Percentiles rank a stretch among this genome's conserved stretches.
phyloP scores from a whole-genome alignment of 2,888 invertebrate genomes.

The Carpatolechia fugitivella region DNA sequence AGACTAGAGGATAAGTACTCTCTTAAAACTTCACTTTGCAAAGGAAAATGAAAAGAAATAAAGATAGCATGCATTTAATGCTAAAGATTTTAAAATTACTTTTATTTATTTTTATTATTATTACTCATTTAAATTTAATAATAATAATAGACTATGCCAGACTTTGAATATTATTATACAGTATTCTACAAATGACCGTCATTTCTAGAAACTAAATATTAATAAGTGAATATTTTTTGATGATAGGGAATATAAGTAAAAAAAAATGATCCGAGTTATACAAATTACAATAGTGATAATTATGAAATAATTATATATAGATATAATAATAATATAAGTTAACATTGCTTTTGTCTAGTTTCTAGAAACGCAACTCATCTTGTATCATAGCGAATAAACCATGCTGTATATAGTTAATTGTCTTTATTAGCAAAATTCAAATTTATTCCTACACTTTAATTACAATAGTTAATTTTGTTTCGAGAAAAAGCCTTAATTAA shows the following conservation, averaged over 20 bases:
- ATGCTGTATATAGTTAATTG: background rate
- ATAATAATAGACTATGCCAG: slow-evolving; percentile 44
- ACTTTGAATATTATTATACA: slow-evolving; percentile 33
- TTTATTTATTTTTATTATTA: slow-evolving; percentile 27
- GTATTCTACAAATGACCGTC: background rate
- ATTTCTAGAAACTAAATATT: background rate
- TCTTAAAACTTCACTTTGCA: background rate
- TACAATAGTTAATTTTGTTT: slow-evolving; percentile 12
- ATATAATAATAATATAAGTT: too few relatives aligned
- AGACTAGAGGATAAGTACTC: background rate
- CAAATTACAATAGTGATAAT: too few relatives aligned
- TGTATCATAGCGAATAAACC: too few relatives aligned
- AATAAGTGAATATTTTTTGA: too few relatives aligned
- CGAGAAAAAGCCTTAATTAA: slow-evolving; percentile 10
- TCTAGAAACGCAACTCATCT: too few relatives aligned
- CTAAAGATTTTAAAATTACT: slow-evolving; percentile 28
- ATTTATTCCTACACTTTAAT: slow-evolving; percentile 11
- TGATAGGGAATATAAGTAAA: too few relatives aligned
- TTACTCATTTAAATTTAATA: slow-evolving; percentile 20
- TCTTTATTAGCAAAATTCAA: background rate
- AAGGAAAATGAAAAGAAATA: background rate
- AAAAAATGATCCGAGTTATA: too few relatives aligned
- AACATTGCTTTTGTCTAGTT: too few relatives aligned
- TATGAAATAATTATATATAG: too few relatives aligned
- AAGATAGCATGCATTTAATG: slow-evolving; percentile 41